A percentile compares a stretch with the other conserved stretches of the same genome.
These are phyloP conservation scores for Platycheirus albimanus DNA, from an alignment of 2,888 invertebrate genomes.

Conservation along the genomic window DNA sequence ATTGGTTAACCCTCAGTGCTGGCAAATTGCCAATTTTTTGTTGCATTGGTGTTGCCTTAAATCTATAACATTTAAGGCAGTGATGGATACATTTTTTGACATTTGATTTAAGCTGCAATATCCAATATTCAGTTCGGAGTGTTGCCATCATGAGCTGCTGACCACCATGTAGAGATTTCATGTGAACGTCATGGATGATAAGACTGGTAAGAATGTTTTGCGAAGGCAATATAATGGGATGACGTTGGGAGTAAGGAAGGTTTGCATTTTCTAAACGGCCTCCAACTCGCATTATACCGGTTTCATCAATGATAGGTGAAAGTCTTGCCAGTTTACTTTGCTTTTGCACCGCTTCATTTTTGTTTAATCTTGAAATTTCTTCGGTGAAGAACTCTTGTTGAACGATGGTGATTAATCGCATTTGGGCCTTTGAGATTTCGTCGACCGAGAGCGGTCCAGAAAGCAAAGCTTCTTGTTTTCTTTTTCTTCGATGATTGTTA, in stretches of 20 bases:
- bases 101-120: conserved; percentile 18
- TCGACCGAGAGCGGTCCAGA: too few relatives aligned
- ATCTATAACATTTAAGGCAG: conserved; percentile 35
- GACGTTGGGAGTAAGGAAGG: neutral
- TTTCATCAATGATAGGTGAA: too few relatives aligned
- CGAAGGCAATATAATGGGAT: conserved; percentile 40
- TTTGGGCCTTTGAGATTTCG: too few relatives aligned
- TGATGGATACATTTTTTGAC: conserved; percentile 11
- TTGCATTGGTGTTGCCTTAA: conserved; percentile 17
- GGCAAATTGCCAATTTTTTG: conserved; percentile 43
- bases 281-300: too few relatives aligned
- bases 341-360: too few relatives aligned
- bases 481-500: too few relatives aligned
- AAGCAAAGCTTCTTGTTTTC: too few relatives aligned
- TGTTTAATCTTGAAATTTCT: too few relatives aligned
- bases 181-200: conserved; percentile 25
- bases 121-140: conserved; percentile 13
- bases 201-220: neutral
- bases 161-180: conserved; percentile 38
- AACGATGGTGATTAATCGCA: too few relatives aligned
- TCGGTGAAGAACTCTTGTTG: too few relatives aligned
- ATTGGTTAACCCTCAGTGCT: conserved; percentile 5
- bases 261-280: too few relatives aligned
- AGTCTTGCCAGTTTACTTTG: too few relatives aligned
- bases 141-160: conserved; percentile 35